phyloP scores from a whole-genome alignment of 2,113 vertebrate species.

The Leucoraja erinaceus region DNA sequence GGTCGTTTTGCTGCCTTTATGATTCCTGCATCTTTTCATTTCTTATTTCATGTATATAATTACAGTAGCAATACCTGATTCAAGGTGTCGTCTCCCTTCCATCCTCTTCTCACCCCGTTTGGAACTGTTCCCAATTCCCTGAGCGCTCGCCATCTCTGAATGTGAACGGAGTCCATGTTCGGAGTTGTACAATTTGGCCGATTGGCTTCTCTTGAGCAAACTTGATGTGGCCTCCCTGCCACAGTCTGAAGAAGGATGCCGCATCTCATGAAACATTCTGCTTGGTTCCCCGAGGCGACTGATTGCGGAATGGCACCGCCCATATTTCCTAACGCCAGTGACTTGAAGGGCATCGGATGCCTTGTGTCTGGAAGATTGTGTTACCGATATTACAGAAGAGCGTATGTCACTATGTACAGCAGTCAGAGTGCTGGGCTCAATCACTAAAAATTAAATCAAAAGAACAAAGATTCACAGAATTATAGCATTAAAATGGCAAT shows the following conservation, averaged over 20 bases:
- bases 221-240: background rate
- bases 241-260: background rate
- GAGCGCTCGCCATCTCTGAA: background rate
- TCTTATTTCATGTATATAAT: background rate
- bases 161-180: background rate
- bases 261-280: background rate
- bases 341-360: background rate
- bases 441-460: constrained; percentile 24
- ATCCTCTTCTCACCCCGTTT: background rate
- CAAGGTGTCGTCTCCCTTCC: background rate
- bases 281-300: background rate
- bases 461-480: background rate
- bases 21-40: background rate
- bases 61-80: background rate
- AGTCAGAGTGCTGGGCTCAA: background rate
- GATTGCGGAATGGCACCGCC: background rate
- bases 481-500: background rate
- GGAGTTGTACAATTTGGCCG: background rate
- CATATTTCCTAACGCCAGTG: background rate
- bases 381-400: background rate
- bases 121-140: background rate
- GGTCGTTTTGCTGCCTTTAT: too few relatives aligned
- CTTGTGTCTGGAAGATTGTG: background rate
- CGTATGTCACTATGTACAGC: background rate
- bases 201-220: background rate